phyloP scores from a whole-genome alignment of 2,797 vertebrate species.

The Tragelaphus eurycerus region DNA sequence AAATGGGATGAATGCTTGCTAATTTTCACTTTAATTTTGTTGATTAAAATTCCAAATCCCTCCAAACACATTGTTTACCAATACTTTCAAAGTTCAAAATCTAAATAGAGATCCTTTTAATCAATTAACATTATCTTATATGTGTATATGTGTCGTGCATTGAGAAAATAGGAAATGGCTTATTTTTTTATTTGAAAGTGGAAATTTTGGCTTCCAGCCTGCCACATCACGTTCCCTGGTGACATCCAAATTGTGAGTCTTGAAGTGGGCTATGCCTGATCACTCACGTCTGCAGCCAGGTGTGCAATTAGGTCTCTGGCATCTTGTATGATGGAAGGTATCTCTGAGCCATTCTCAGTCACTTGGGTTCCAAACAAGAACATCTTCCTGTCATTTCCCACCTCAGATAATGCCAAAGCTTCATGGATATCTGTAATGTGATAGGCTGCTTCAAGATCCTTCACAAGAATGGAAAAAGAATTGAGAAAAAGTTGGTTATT shows the following conservation, averaged over 20 bases:
- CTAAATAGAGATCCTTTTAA: slow-evolving; percentile 52
- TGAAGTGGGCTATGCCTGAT: not conserved
- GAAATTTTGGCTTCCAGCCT: slow-evolving; percentile 43
- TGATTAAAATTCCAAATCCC: slow-evolving; percentile 21
- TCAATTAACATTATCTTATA: slow-evolving; percentile 47
- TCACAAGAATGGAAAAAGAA: slow-evolving; percentile 53
- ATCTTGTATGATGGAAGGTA: slow-evolving; percentile 88
- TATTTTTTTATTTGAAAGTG: slow-evolving; percentile 61
- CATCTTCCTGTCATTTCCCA: slow-evolving; percentile 88
- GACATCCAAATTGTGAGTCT: fast-evolving
- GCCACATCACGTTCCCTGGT: not conserved
- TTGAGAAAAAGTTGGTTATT: not conserved
- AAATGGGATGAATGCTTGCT: not conserved
- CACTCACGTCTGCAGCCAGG: slow-evolving; percentile 84
- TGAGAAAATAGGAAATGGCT: slow-evolving; percentile 45
- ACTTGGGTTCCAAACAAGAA: slow-evolving; percentile 93
- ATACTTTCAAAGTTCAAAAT: slow-evolving; percentile 57
- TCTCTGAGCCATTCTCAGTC: slow-evolving; percentile 81
- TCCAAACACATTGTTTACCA: slow-evolving; percentile 58
- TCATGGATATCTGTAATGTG: slow-evolving; percentile 93
- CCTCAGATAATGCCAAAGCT: slow-evolving; percentile 86
- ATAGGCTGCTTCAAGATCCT: slow-evolving; percentile 91
- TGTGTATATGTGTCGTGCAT: slow-evolving; percentile 30
- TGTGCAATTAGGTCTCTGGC: slow-evolving; percentile 91
- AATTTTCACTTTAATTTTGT: slow-evolving; percentile 32